These are phyloP conservation scores for Ctenoplectra terminalis DNA, from an alignment of 1,140 invertebrate genomes.

Conservation along the genomic window DNA sequence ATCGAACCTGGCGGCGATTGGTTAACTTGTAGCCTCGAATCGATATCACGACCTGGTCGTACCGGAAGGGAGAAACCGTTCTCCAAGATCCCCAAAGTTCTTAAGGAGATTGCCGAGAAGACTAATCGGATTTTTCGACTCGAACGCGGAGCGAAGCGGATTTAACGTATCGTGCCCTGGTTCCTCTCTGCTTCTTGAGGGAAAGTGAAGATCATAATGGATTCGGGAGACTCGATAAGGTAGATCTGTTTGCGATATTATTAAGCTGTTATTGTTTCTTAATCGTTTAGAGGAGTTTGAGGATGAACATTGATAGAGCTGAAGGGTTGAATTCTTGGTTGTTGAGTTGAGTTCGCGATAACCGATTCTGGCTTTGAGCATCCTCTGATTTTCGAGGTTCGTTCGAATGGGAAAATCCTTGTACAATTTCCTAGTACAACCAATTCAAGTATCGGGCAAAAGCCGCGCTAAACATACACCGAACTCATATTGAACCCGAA, in stretches of 20 bases:
- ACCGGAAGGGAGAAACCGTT: background rate
- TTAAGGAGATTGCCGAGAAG: slow-evolving; percentile 15
- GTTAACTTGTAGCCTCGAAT: slow-evolving; percentile 20
- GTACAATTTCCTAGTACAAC: too few species aligned
- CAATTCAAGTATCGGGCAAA: too few species aligned
- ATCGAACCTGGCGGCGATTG: slow-evolving; percentile 30
- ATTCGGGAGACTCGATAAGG: background rate
- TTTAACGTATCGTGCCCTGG: background rate
- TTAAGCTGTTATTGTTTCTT: background rate
- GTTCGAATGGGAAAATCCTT: too few species aligned
- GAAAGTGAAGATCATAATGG: background rate
- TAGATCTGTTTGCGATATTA: background rate
- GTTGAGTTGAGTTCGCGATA: too few species aligned
- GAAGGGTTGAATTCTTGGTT: too few species aligned
- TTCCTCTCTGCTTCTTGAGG: background rate
- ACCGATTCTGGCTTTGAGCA: too few species aligned
- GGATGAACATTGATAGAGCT: background rate
- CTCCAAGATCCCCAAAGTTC: background rate
- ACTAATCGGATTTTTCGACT: slow-evolving; percentile 37
- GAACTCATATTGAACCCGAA: background rate
- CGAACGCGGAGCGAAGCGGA: slow-evolving; percentile 20
- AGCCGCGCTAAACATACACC: too few species aligned
- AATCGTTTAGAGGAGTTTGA: too few species aligned
- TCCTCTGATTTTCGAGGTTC: too few species aligned
- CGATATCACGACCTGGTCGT: background rate